Evolutionary conservation across 2,797 vertebrate genomes (phyloP).

Genomic region (Lutra lutra): DNA sequence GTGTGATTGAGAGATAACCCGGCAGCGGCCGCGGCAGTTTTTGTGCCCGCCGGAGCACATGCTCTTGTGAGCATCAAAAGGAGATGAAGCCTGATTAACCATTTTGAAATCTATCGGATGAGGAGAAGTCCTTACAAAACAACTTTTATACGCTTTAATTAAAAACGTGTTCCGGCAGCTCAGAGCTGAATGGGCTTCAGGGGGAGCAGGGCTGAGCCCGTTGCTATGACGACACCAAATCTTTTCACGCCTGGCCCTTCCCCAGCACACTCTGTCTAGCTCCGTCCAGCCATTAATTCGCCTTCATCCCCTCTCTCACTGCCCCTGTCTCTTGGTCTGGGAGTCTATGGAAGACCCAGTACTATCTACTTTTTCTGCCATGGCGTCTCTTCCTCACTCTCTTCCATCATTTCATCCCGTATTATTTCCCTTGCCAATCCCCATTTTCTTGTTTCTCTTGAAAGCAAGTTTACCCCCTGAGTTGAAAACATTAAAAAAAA

Average conservation of each 20-base stretch:
- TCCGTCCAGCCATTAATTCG: constrained; percentile 69
- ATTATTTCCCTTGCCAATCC: background rate
- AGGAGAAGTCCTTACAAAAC: constrained; percentile 86
- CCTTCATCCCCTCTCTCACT: constrained; percentile 57
- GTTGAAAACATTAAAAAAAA: background rate
- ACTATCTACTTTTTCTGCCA: background rate
- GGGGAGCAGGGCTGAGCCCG: constrained; percentile 87
- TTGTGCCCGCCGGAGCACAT: constrained; percentile 75
- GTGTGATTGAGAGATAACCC: constrained; percentile 80
- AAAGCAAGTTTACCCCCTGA: constrained; percentile 40
- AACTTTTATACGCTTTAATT: constrained; percentile 87
- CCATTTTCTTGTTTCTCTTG: constrained; percentile 41
- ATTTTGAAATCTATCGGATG: constrained; percentile 85
- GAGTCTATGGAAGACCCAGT: background rate
- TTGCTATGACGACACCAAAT: constrained; percentile 92
- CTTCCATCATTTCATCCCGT: background rate
- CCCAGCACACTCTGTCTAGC: constrained; percentile 55
- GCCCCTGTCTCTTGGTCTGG: constrained; percentile 63
- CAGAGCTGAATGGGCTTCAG: constrained; percentile 88
- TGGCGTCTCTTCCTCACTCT: background rate
- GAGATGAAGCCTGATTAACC: constrained; percentile 86
- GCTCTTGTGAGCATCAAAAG: constrained; percentile 86
- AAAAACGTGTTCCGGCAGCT: constrained; percentile 87
- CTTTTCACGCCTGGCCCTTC: constrained; percentile 86
- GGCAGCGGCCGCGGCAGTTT: constrained; percentile 66